Evolutionary conservation across 92 coral and sea anemone genomes (phyloP), one percentile per base, ranked within the genome.

Genomic region (Parazoanthus swiftii): DNA sequence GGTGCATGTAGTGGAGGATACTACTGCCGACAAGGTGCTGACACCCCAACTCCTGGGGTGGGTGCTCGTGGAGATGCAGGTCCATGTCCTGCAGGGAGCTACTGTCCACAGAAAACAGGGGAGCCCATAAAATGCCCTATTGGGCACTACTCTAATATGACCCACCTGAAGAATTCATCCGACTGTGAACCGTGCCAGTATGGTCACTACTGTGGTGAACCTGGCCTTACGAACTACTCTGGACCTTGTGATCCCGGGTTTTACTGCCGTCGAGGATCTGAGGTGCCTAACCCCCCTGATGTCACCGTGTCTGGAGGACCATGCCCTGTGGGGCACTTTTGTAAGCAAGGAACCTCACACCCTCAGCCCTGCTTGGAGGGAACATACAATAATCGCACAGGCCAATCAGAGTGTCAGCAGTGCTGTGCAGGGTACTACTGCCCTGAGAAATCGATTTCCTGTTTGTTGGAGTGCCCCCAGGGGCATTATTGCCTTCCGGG

Each of bases 341-440:
- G 99, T 88, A 95, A 95, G 42, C 70, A 33, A 44, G 95, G 98
- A 76, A 97, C 99, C 2, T 95, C 98, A 35, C 89, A 91, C 73
- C 99, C 99, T 8, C 89, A 95, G 83, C 96, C 95, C 25, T 97
- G 99, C 70, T 56, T 85, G 20, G 94, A 94, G 76, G 99, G 99
- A 46, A 95, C 97, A 0, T 97, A 92, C 82, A 97, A 93, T 37
- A 97, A 95, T 72, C 97, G 96, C 81, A 97, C 98, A 26, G 99
- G 99, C n/a, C 96, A 95, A 85, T 92, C 95, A 8, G 85, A 84
- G 42, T 97, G 99, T 77, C 88, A 85, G 21, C 81, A 72, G 37
- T 97, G 99, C 78, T 97, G 99, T 85, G 93, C 95, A 8, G 99
- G 99, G 50, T 91, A 81, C 84, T 94, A 95, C 80, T 97, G 99